Evolutionary conservation across 2,888 invertebrate genomes (phyloP), one percentile per base, ranked within the genome.

Genomic region (Hirudinaria manillensis): DNA sequence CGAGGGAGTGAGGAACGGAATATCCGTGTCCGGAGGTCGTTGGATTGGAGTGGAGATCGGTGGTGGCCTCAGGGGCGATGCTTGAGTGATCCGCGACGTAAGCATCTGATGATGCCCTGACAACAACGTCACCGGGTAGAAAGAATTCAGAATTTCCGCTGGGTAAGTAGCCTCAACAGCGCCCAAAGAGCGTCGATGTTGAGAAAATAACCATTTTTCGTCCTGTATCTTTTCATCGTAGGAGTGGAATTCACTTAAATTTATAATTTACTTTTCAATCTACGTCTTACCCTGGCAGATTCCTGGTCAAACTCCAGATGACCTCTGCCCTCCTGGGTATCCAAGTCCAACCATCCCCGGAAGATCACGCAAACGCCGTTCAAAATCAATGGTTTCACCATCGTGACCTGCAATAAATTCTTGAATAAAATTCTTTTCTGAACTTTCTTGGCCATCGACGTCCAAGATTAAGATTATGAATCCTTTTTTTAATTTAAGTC

Each of bases 291-390:
- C 55, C 10, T 72, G 27, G 72, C 72, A 1, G 72, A 88, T 81
- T 95, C 93, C 82, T 94, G 94, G 84, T 95, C 94, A 84, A 91
- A 92, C 84, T 97, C 96, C 80, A 97, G 85, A 82, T 94, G 93
- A 0, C 94, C 97, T 56, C 92, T 92, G 2, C 97, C 97, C 85
- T 96, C 96, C 78, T 97, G 88, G 66, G 94, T 89, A 83, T 94
- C 93, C 83, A 95, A 86, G 85, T 96, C 95, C 79, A 97, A 87
- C 92, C 93, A 95, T 4, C 97, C 97, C 24, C 92, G 90, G 91
- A 95, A 97, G 84, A 93, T 89, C 19, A 97, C 95, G 87, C 96
- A 97, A 27, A 97, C 97, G 70, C 97, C 97, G 86, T 97, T 96
- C 93, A 97, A 93, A 82, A 97, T 97, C 84, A 97, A 92, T 38